These are phyloP conservation scores for Momotus momota DNA, from an alignment of 2,797 vertebrate species.

Conservation along the genomic window DNA sequence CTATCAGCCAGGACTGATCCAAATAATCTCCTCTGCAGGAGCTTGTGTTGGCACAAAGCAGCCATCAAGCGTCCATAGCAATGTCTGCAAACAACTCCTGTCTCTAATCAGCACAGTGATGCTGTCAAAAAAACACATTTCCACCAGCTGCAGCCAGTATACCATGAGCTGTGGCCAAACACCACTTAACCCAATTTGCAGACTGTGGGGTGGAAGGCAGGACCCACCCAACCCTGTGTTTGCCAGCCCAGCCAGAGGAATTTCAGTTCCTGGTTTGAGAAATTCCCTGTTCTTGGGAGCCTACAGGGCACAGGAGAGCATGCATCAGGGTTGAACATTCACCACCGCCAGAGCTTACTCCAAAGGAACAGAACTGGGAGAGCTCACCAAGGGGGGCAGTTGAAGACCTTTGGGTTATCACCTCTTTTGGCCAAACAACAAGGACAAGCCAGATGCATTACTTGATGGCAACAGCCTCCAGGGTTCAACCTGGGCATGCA, in stretches of 20 bases:
- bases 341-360: neutral
- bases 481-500: neutral
- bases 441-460: neutral
- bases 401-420: rapidly evolving
- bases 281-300: neutral
- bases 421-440: neutral
- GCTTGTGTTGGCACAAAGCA: neutral
- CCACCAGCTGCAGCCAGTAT: neutral
- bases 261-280: neutral
- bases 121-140: neutral
- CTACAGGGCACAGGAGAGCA: rapidly evolving
- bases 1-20: neutral
- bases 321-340: rapidly evolving
- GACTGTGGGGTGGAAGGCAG: rapidly evolving
- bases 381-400: neutral
- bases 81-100: neutral
- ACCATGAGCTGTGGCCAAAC: neutral
- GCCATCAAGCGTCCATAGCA: neutral
- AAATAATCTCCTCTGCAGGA: neutral
- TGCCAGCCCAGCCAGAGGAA: neutral
- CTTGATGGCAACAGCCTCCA: rapidly evolving
- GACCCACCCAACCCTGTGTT: neutral
- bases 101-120: neutral
- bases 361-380: neutral
- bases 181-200: neutral